Evolutionary conservation across 2,888 invertebrate species (phyloP).

Genomic region (Perizoma flavofasciatum): DNA sequence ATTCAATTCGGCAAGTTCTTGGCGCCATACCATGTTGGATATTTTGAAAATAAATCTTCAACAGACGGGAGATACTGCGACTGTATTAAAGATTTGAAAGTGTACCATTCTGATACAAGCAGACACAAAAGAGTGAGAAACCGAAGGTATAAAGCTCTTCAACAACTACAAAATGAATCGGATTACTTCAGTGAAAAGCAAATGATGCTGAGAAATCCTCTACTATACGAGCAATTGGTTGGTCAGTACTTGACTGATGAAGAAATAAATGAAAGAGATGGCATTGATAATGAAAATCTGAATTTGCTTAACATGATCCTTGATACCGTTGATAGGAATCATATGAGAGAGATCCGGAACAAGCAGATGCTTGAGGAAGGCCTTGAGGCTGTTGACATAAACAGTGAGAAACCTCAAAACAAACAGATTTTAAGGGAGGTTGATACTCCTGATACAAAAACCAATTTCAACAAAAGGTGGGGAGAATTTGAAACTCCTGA

Average conservation of each 20-base stretch:
- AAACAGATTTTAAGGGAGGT: conserved; percentile 10
- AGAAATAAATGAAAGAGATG: conserved; percentile 87
- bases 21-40: conserved; percentile 86
- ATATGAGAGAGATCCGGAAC: conserved; percentile 85
- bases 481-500: conserved; percentile 29
- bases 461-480: conserved; percentile 16
- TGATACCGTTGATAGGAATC: conserved; percentile 90
- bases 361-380: conserved; percentile 85
- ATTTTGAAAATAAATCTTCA: conserved; percentile 81
- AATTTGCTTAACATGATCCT: conserved; percentile 91
- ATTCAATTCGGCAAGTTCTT: conserved; percentile 90
- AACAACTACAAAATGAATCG: conserved; percentile 87
- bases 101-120: conserved; percentile 79
- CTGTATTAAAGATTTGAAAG: conserved; percentile 85
- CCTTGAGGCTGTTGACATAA: conserved; percentile 58
- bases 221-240: conserved; percentile 94
- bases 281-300: conserved; percentile 80
- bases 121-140: conserved; percentile 87
- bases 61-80: conserved; percentile 73
- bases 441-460: conserved; percentile 9
- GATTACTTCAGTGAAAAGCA: conserved; percentile 95
- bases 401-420: conserved; percentile 35
- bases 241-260: conserved; percentile 92
- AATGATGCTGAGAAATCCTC: conserved; percentile 96
- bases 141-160: conserved; percentile 91